phyloP scores from a whole-genome alignment of 2,888 invertebrate genomes.

The Subacronicta megacephala region DNA sequence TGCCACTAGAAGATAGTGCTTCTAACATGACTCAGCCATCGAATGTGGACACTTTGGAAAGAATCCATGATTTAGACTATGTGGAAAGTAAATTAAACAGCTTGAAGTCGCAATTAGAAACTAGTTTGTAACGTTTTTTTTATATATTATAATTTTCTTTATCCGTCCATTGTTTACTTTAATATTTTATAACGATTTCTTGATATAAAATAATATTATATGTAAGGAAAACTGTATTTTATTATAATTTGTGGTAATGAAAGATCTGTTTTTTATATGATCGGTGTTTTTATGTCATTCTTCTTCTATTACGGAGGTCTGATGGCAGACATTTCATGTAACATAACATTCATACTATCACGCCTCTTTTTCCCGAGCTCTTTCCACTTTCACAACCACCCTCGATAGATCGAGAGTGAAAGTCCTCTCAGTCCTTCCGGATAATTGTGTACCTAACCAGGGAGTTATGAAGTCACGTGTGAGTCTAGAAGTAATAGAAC shows the following conservation, averaged over 20 bases:
- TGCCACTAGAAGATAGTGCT: conserved; percentile 59
- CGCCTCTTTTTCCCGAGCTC: too few species aligned
- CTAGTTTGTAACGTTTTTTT: conserved; percentile 69
- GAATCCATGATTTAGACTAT: conserved; percentile 82
- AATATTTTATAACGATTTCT: conserved; percentile 8
- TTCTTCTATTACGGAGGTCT: too few species aligned
- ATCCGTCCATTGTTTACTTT: conserved; percentile 27
- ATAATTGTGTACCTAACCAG: too few species aligned
- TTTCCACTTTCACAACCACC: too few species aligned
- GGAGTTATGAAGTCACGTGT: too few species aligned
- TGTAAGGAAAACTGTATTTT: conserved; percentile 14
- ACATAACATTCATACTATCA: too few species aligned
- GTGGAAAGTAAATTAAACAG: conserved; percentile 80
- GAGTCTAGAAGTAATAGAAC: too few species aligned
- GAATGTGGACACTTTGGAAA: conserved; percentile 79
- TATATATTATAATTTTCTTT: conserved; percentile 4
- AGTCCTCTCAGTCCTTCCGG: too few species aligned
- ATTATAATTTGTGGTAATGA: conserved; percentile 16
- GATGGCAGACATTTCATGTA: too few species aligned
- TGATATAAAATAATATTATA: conserved; percentile 18
- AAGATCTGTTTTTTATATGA: conserved; percentile 13
- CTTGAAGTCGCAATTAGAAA: conserved; percentile 78
- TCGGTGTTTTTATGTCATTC: not conserved
- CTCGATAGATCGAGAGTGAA: too few species aligned
- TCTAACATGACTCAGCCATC: conserved; percentile 71